A percentile compares a stretch with the other conserved stretches of the same genome.
phyloP scores from a whole-genome alignment of 2,888 invertebrate species.

The Latrodectus hesperus region DNA sequence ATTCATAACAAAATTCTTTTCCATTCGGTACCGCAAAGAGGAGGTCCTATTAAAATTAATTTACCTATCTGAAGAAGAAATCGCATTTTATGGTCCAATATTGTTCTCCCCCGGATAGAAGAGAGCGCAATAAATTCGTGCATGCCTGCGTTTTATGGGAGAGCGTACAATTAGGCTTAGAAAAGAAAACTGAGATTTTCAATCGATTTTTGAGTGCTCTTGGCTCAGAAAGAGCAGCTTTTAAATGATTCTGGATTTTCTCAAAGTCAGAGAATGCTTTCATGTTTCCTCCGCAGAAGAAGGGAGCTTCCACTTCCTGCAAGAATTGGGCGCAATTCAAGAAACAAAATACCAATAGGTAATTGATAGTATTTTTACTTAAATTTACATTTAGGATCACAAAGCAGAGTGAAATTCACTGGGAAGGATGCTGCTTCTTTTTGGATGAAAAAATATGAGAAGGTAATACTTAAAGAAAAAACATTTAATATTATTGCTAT shows the following conservation, averaged over 20 bases:
- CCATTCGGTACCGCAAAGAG: conserved; percentile 27
- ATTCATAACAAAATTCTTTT: conserved; percentile 8
- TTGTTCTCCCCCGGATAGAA: conserved; percentile 43
- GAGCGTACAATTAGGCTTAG: conserved; percentile 56
- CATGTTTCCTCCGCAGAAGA: conserved; percentile 21
- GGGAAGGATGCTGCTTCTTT: too few species aligned
- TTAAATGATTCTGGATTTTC: conserved; percentile 61
- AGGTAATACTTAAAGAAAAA: too few species aligned
- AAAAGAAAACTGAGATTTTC: conserved; percentile 36
- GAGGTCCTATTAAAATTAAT: conserved; percentile 63
- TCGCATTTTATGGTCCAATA: conserved; percentile 59
- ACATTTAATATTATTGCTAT: too few species aligned
- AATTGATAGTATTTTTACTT: too few species aligned
- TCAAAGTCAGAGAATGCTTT: conserved; percentile 18
- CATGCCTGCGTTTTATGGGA: conserved; percentile 60
- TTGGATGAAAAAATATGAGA: too few species aligned
- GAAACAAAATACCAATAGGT: not conserved
- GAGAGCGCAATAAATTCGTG: conserved; percentile 54
- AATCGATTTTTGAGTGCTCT: conserved; percentile 53
- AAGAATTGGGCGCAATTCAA: not conserved
- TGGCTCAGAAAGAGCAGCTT: conserved; percentile 7
- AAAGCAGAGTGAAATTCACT: too few species aligned
- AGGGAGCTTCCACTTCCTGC: not conserved
- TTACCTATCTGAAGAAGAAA: conserved; percentile 60
- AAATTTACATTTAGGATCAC: too few species aligned